Conservation (phyloP, 2,797 vertebrate species). For the Gallinago stenura region DNA sequence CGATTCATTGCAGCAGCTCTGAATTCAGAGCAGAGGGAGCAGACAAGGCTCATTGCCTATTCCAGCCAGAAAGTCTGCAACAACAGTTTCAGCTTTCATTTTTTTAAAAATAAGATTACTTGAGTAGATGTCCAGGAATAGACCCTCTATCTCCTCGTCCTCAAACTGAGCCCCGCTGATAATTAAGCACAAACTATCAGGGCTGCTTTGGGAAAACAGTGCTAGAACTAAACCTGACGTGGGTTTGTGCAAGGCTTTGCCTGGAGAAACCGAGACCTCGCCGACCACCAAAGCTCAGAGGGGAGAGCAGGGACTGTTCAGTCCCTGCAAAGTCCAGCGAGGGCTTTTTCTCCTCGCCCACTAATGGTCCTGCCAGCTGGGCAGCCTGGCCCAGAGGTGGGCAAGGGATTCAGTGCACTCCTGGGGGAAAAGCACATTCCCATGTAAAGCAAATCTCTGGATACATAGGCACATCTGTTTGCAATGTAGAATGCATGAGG, state of each 20-base stretch:
- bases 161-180: not conserved
- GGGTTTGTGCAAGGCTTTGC: not conserved
- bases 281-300: fast-evolving
- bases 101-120: slow-evolving; percentile 3
- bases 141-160: not conserved
- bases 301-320: not conserved
- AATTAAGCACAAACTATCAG: not conserved
- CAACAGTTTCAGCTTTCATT: not conserved
- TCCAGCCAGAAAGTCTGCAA: slow-evolving; percentile 48
- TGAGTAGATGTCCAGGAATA: not conserved
- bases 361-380: not conserved
- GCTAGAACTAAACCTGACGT: not conserved
- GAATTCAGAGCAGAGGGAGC: slow-evolving; percentile 60
- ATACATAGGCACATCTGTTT: not conserved
- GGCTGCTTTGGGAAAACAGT: not conserved
- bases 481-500: not conserved
- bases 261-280: fast-evolving
- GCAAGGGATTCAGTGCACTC: not conserved
- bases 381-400: not conserved
- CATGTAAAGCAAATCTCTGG: not conserved
- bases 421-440: not conserved
- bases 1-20: slow-evolving; percentile 59
- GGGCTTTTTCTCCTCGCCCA: not conserved
- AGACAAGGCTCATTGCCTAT: slow-evolving; percentile 55
- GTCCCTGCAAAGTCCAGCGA: not conserved